Evolutionary conservation across 1,140 invertebrate genomes (phyloP).

Genomic region (Protaetia brevitarsis): DNA sequence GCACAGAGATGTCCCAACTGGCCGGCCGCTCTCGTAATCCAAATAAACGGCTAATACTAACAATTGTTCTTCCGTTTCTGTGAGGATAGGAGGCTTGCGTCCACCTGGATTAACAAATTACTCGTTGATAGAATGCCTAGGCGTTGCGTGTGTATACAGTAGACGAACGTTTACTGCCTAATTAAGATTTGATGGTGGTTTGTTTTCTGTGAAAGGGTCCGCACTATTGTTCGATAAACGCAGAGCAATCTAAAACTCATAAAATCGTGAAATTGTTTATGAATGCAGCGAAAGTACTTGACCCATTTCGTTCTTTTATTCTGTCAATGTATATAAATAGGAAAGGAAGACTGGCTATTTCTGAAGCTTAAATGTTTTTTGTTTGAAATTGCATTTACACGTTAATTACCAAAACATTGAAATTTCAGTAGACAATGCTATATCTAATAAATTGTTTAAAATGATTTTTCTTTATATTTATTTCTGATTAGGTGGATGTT

Average conservation of each 20-base stretch:
- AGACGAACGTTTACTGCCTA: constrained; percentile 14
- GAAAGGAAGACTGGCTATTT: no score
- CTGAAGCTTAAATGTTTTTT: no score
- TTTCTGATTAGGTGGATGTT: no score
- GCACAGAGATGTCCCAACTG: constrained; percentile 30
- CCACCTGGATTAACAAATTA: constrained; percentile 32
- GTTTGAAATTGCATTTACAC: no score
- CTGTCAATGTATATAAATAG: no score
- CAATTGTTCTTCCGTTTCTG: constrained; percentile 34
- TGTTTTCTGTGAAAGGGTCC: background rate
- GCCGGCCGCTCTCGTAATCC: constrained; percentile 27
- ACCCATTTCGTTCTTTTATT: background rate
- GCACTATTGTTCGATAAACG: background rate
- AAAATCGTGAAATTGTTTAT: constrained; percentile 1
- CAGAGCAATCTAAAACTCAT: background rate
- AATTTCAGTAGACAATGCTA: no score
- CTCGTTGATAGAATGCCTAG: constrained; percentile 14
- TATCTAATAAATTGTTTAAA: no score
- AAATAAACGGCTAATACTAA: constrained; percentile 37
- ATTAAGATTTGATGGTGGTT: constrained; percentile 19
- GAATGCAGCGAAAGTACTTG: background rate
- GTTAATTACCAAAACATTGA: no score
- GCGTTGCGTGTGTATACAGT: background rate
- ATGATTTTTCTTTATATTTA: no score
- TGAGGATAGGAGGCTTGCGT: constrained; percentile 29